Evolutionary conservation across 2,113 vertebrate species (phyloP), one percentile per base, ranked within the genome.

Genomic region (Xyrauchen texanus): DNA sequence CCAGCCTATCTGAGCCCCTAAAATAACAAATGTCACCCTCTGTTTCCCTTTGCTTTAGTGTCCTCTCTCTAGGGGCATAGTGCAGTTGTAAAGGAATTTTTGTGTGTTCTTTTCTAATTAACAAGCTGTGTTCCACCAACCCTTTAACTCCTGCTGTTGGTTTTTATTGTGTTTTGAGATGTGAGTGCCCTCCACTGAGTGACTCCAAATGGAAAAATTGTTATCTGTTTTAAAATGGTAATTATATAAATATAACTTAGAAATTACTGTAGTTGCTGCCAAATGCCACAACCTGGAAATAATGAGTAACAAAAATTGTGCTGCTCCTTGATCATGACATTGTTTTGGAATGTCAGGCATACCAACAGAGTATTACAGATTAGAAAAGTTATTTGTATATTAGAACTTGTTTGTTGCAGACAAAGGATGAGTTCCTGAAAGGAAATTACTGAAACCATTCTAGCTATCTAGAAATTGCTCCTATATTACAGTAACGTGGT

Each of bases 21-120:
- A 85, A 85, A 69, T 72, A 85, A 77, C 81, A 81, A 61, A 78
- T 68, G 84, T 81, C 84, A 83, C 64, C 75, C 21, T 47, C n/a
- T 81, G 81, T 83, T 81, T 81, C 81, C 80, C 58, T 49, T 77
- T 46, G 11, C 58, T 75, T n/a, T 67, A 68, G 64, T 68, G 72
- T 80, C 78, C 46, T 15, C 49, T 63, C 77, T 65, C 77, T 12
- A 4, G 81, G 70, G 81, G 55, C 65, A 3, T 4, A 7, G 61
- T 6, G 55, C 71, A 47, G 16, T 8, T 55, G 55, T 82, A 66
- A 11, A 63, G 44, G 13, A 61, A 57, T 49, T 49, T n/a, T 6
- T 58, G 5, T 52, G 71, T 74, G 60, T 52, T 42, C 60, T 63
- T 75, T 75, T 75, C 60, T 75, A 49, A 75, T 75, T 63, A 75